Evolutionary conservation across 2,113 vertebrate genomes (phyloP).

Genomic region (Aramus guarauna): DNA sequence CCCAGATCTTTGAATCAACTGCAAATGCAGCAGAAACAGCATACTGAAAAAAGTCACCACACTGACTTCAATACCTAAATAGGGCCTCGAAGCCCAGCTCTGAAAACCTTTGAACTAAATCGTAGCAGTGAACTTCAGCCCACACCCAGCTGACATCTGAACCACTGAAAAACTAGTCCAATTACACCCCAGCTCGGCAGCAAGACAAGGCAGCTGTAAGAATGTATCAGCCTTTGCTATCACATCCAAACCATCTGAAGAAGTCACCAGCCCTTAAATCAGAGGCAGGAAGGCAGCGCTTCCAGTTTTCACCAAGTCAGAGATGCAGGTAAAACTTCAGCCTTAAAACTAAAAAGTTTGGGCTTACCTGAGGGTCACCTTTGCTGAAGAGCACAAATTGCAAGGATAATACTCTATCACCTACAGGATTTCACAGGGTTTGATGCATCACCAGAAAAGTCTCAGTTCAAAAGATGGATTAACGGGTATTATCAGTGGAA

Average conservation of each 20-base stretch:
- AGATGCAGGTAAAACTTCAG: background rate
- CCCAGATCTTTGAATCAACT: background rate
- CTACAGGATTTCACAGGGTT: background rate
- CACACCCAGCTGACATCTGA: conserved; percentile 43
- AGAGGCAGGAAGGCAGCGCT: background rate
- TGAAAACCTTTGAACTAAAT: conserved; percentile 55
- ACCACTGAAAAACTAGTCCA: conserved; percentile 14
- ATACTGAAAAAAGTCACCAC: background rate
- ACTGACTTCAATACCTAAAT: conserved; percentile 43
- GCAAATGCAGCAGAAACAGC: background rate
- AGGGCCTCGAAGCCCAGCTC: conserved; percentile 8
- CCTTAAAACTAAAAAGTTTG: background rate
- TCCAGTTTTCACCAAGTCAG: background rate
- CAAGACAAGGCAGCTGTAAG: background rate
- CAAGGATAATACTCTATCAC: background rate
- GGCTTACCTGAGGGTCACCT: background rate
- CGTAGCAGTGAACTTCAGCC: conserved; percentile 24
- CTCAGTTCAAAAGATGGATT: background rate
- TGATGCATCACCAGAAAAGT: background rate
- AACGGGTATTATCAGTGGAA: background rate
- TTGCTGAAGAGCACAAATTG: background rate
- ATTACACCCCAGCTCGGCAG: background rate
- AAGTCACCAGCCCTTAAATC: background rate
- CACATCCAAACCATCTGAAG: conserved; percentile 3
- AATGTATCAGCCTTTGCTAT: background rate